Evolutionary conservation across 2,888 invertebrate species (phyloP).

Genomic region (Hesperia comma): DNA sequence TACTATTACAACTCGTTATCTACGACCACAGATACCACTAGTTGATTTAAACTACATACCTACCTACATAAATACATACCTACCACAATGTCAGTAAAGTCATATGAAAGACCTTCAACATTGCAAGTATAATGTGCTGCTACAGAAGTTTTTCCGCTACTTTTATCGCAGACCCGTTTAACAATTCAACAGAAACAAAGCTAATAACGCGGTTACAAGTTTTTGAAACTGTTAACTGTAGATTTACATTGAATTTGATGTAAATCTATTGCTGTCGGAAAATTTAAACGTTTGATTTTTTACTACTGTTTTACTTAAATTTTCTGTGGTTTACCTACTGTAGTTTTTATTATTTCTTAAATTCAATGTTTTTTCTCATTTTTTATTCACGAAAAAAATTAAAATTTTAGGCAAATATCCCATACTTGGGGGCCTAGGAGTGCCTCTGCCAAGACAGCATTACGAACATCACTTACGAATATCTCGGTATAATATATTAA

Average conservation of each 20-base stretch:
- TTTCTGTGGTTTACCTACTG: too few relatives aligned
- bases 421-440: too few relatives aligned
- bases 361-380: too few relatives aligned
- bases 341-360: too few relatives aligned
- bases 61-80: neutral
- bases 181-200: conserved; percentile 30
- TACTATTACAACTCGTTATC: neutral
- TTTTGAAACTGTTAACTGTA: conserved; percentile 20
- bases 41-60: neutral
- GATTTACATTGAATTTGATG: conserved; percentile 12
- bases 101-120: neutral
- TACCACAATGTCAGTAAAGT: neutral
- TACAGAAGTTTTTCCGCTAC: conserved; percentile 19
- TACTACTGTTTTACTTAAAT: too few relatives aligned
- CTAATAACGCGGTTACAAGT: conserved; percentile 26
- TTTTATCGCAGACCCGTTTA: conserved; percentile 15
- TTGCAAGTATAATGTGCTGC: neutral
- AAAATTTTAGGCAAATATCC: too few relatives aligned
- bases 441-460: too few relatives aligned
- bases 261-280: conserved; percentile 6
- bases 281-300: conserved; percentile 9
- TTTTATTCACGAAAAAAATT: too few relatives aligned
- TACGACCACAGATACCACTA: neutral
- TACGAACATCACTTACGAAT: too few relatives aligned
- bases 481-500: too few relatives aligned